Percentiles rank a stretch among this genome's conserved stretches.
These are phyloP conservation scores for Serranus cabrilla DNA, from an alignment of 2,797 vertebrate species.

Conservation along the genomic window DNA sequence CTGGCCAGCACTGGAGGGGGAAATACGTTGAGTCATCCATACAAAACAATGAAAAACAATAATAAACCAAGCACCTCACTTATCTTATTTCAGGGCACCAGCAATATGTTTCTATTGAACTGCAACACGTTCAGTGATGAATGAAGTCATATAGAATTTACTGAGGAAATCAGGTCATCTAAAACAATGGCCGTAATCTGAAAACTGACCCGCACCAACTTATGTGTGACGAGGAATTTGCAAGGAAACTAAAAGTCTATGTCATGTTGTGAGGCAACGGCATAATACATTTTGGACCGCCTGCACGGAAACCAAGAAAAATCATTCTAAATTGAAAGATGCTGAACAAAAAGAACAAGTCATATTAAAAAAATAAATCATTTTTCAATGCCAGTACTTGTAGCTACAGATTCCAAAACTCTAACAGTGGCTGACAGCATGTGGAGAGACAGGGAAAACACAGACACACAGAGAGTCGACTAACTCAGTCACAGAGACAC, in stretches of 20 bases:
- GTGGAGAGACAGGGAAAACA: conserved; percentile 20
- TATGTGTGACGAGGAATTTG: background rate
- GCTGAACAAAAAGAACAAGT: conserved; percentile 65
- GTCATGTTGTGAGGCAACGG: background rate
- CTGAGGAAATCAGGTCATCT: background rate
- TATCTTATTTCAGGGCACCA: background rate
- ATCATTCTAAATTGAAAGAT: background rate
- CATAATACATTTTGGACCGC: background rate
- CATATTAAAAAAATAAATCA: conserved; percentile 36
- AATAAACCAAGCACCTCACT: background rate
- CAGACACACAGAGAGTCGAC: conserved; percentile 16
- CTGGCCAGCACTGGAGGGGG: background rate
- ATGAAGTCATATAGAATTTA: background rate
- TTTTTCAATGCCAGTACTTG: conserved; percentile 21
- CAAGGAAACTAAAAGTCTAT: background rate
- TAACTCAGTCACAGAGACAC: conserved; percentile 58
- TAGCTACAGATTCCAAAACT: conserved; percentile 62
- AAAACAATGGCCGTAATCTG: background rate
- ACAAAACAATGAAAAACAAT: no score
- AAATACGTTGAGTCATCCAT: background rate
- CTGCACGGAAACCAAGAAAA: conserved; percentile 17
- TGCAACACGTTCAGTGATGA: background rate
- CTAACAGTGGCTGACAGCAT: background rate
- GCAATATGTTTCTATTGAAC: background rate
- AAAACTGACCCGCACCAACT: background rate